Percentiles rank a stretch among this genome's conserved stretches.
phyloP scores from a whole-genome alignment of 2,797 vertebrate genomes.

The Fistularia tabacaria region DNA sequence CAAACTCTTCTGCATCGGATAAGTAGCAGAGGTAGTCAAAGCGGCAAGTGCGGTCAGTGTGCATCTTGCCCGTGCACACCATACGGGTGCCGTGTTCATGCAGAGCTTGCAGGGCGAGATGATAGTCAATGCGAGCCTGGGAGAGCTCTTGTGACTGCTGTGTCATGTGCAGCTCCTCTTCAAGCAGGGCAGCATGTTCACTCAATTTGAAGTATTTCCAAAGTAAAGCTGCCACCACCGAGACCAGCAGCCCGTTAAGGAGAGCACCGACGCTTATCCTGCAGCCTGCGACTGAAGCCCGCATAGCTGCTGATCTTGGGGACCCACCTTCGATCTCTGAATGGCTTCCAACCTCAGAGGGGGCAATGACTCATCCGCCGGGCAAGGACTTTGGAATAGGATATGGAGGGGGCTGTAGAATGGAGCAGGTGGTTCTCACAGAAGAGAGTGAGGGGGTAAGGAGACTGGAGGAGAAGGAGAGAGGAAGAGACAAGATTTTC shows the following conservation, averaged over 20 bases:
- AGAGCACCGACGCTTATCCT: slow-evolving; percentile 91
- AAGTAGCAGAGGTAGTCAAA: slow-evolving; percentile 97
- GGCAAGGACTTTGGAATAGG: slow-evolving; percentile 8
- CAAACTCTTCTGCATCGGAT: slow-evolving; percentile 90
- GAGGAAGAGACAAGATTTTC: neutral
- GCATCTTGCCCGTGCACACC: slow-evolving; percentile 96
- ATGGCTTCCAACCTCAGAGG: slow-evolving; percentile 37
- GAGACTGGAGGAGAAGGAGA: neutral
- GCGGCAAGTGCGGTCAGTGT: slow-evolving; percentile 94
- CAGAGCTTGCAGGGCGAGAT: slow-evolving; percentile 84
- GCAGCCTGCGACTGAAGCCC: slow-evolving; percentile 66
- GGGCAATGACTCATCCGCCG: slow-evolving; percentile 39
- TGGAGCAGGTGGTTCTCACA: no score
- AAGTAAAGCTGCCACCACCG: slow-evolving; percentile 87
- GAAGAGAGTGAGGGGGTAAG: no score
- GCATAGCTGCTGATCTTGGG: slow-evolving; percentile 67
- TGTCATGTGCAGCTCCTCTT: slow-evolving; percentile 85
- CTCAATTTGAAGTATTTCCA: slow-evolving; percentile 90
- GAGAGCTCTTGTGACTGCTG: slow-evolving; percentile 83
- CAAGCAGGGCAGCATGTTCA: slow-evolving; percentile 82
- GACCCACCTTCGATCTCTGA: slow-evolving; percentile 42
- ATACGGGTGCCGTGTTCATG: slow-evolving; percentile 90
- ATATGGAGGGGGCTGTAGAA: slow-evolving; percentile 11
- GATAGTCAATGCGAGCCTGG: slow-evolving; percentile 85
- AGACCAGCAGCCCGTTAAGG: slow-evolving; percentile 91